Conservation (phyloP, 2,888 invertebrate genomes). For the Parochlus steinenii region DNA sequence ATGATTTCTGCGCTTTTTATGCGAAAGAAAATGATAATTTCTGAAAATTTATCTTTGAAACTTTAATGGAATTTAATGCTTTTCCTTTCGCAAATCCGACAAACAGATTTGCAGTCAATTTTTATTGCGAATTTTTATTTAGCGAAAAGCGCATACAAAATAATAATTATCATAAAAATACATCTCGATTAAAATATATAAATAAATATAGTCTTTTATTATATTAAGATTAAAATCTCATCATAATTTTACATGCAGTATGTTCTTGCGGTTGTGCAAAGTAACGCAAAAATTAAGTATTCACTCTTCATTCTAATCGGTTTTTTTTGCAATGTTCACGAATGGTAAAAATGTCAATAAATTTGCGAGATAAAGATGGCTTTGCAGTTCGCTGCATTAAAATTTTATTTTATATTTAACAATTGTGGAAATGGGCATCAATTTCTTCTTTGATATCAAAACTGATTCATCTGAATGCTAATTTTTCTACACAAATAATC, state of each 20-base stretch:
- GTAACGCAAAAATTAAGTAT: too few species aligned
- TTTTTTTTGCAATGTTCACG: too few species aligned
- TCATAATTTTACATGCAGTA: not conserved
- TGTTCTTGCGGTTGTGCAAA: not conserved
- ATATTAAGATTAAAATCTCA: slow-evolving; percentile 8
- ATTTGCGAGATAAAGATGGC: not conserved
- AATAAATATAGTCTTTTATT: not conserved
- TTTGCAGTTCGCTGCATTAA: slow-evolving; percentile 1
- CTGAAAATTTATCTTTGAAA: not conserved
- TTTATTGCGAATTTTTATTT: not conserved
- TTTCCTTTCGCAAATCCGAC: too few species aligned
- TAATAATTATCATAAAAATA: too few species aligned
- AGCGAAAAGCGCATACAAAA: not conserved
- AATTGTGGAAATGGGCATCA: too few species aligned
- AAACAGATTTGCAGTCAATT: not conserved
- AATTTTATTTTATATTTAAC: slow-evolving; percentile 1
- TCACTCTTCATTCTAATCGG: too few species aligned
- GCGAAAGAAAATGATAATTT: slow-evolving; percentile 1
- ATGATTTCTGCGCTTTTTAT: too few species aligned
- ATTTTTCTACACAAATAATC: too few species aligned
- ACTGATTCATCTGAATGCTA: too few species aligned
- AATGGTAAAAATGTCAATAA: not conserved
- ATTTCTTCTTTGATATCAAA: too few species aligned
- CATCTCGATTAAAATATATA: not conserved
- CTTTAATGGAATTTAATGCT: too few species aligned